Evolutionary conservation across 2,797 vertebrate species (phyloP).

Genomic region (Pitangus sulphuratus): DNA sequence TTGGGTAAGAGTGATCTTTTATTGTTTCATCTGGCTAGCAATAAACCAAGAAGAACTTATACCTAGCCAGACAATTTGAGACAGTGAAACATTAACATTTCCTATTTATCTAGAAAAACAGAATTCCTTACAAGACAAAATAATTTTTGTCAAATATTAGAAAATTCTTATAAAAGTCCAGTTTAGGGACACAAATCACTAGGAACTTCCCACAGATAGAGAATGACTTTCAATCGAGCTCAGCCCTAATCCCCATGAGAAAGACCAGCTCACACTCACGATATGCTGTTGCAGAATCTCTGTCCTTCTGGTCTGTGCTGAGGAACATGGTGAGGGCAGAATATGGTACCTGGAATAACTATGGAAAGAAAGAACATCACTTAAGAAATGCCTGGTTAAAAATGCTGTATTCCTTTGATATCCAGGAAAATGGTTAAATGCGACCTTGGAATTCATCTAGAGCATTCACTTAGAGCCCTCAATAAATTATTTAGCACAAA

Average conservation of each 20-base stretch:
- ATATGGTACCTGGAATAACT: slow-evolving; percentile 96
- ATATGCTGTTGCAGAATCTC: slow-evolving; percentile 95
- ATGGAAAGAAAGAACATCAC: slow-evolving; percentile 2
- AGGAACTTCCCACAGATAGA: neutral
- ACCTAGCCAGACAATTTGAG: neutral
- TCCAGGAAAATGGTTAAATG: neutral
- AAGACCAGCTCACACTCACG: slow-evolving; percentile 77
- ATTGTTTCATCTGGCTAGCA: neutral
- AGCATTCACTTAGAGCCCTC: neutral
- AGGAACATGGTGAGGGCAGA: slow-evolving; percentile 98
- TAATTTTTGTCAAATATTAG: neutral
- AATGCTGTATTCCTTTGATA: neutral
- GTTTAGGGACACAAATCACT: neutral
- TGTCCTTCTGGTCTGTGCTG: slow-evolving; percentile 88
- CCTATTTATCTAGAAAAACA: neutral
- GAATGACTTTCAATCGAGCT: neutral
- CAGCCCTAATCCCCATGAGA: neutral
- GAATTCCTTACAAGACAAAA: neutral
- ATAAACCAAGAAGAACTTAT: neutral
- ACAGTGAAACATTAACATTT: neutral
- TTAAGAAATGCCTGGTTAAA: neutral
- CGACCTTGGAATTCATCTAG: neutral
- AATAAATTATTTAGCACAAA: neutral
- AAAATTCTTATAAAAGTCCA: neutral
- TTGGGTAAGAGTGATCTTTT: neutral